Base-by-base conservation (phyloP, 1,140 invertebrate species). In the Pseudomyrmex flavicornis region DNA sequence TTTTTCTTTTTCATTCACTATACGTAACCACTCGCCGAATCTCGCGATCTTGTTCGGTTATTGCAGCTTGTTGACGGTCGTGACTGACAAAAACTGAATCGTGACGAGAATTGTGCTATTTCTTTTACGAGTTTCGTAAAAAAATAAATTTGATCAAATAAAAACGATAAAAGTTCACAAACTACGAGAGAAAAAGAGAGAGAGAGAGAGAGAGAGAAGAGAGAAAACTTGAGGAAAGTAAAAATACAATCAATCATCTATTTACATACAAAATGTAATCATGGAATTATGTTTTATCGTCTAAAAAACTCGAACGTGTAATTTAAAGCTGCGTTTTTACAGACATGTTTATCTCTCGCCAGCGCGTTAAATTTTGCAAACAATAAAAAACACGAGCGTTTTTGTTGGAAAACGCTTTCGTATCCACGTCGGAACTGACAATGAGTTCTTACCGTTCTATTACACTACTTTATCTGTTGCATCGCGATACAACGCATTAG, bases 381-480 rank as follows among this genome's bases (percentile, higher is more conserved):
- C 50, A 54, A 59, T 48, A 80, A 80, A 35, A 35, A 80, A 72
- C 65, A 50, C 68, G 2, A 10, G 50, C 61, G 69, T 72, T 20
- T 72, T 54, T 72, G 17, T 48, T n/a, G 35, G 7, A 48, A 48
- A 12, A 58, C 48, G 66, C n/a, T 20, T 8, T 69, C 26, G n/a
- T 59, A 12, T 69, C 54, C 26, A 35, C 44, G 20, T 12, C 44
- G 15, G 26, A 13, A 54, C 61, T 61, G 54, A n/a, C n/a, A n/a
- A n/a, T n/a, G n/a, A 13, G 52, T 75, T 74, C 17, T 63, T n/a
- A 58, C 35, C 35, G 35, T 44, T 44, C 59, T 61, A 54, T 69
- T 82, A 35, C 75, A 70, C 74, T 35, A 79, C 62, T 85, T 82
- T 86, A 87, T 83, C 79, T 77, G 68, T 79, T 82, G 84, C 80